Percentiles rank a stretch among this genome's conserved stretches.
Evolutionary conservation across 2,888 invertebrate genomes (phyloP).

Genomic region (Agonopterix arenella): DNA sequence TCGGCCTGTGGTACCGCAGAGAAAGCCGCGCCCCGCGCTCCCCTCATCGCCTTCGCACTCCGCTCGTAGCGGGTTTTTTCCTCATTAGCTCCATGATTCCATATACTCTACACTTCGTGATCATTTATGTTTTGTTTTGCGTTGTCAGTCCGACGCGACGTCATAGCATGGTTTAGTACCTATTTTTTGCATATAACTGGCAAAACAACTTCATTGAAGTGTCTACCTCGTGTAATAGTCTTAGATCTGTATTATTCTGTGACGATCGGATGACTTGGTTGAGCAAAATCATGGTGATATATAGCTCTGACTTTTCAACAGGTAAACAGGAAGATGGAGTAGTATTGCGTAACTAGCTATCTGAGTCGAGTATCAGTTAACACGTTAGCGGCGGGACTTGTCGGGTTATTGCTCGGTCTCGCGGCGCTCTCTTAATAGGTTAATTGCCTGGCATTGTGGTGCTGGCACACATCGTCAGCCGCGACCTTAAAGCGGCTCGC

Average conservation of each 20-base stretch:
- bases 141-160: constrained; percentile 40
- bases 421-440: constrained; percentile 66
- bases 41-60: constrained; percentile 47
- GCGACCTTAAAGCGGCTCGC: constrained; percentile 69
- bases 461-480: constrained; percentile 68
- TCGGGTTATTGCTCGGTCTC: constrained; percentile 60
- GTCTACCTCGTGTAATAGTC: no score
- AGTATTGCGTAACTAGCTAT: constrained; percentile 18
- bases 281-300: neutral
- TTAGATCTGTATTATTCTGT: neutral
- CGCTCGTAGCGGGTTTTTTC: constrained; percentile 71
- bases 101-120: constrained; percentile 36
- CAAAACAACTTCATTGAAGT: neutral
- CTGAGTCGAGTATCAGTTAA: constrained; percentile 35
- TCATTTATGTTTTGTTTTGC: constrained; percentile 55
- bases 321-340: constrained; percentile 14
- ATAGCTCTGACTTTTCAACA: neutral
- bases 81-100: constrained; percentile 70
- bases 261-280: neutral
- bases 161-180: constrained; percentile 34
- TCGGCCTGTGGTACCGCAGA: constrained; percentile 60
- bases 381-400: constrained; percentile 43
- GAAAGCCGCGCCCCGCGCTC: constrained; percentile 71
- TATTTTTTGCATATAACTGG: constrained; percentile 8
- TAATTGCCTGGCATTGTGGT: constrained; percentile 73